Evolutionary conservation across 2,888 invertebrate species (phyloP), one percentile per base, ranked within the genome.

Genomic region (Phengaris arion): DNA sequence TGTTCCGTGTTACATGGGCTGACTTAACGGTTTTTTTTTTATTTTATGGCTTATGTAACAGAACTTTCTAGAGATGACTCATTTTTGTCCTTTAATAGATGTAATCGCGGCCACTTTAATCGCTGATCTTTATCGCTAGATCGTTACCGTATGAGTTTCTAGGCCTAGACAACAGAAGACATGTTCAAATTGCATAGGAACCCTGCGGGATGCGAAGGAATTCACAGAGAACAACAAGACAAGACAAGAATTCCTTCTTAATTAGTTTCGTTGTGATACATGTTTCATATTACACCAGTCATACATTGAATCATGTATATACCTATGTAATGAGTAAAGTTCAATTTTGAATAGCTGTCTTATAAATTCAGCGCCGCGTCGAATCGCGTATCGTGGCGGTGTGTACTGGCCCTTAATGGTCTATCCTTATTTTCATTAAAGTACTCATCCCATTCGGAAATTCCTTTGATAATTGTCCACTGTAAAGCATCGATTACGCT

Each of bases 31-130:
- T 52, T 70, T 72, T 72, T 72, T 35, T 52, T 35, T 54, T 45
- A 72, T 52, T 54, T 72, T 52, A 10, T 10, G 35, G 12, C 72
- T 72, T 52, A 54, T 15, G 54, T 72, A 72, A 72, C 13, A 48
- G 48, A 72, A 54, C 72, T 72, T 72, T 72, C 72, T 72, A 70
- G 15, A 64, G 4, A 35, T 72, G 54, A 51, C 13, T 52, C 72
- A 72, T n/a, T 72, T 45, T 70, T 52, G 72, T 72, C 72, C 72
- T 72, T 52, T 72, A 54, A 35, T 72, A 54, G 52, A 54, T 52
- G 13, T 13, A 54, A 72, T 54, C 72, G 52, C 45, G 52, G 54
- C 22, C 10, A 52, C 51, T 35, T 35, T 54, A 54, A 35, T 54
- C 8, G 22, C 52, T 72, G 54, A 72, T 72, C 54, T 54, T 54